Conservation (phyloP, 2,888 invertebrate species). For the Labia minor region DNA sequence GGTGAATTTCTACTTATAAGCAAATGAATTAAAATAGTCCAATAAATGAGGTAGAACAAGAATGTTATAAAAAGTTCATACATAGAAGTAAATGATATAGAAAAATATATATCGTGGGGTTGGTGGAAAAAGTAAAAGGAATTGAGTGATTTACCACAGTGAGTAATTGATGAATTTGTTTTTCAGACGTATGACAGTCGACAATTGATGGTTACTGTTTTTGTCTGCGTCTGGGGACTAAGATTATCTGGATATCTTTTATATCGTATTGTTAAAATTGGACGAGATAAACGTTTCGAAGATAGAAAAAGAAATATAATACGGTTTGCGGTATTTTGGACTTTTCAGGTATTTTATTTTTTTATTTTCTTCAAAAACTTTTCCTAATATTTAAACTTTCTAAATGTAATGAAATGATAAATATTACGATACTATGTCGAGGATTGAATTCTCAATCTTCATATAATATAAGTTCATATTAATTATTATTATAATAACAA, state of each 20-base stretch:
- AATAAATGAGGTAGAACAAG: no score
- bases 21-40: no score
- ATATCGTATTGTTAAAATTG: conserved; percentile 83
- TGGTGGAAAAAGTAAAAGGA: no score
- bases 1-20: no score
- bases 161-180: no score
- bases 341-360: conserved; percentile 59
- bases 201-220: conserved; percentile 81
- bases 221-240: conserved; percentile 78
- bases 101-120: neutral
- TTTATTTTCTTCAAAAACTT: neutral
- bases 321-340: conserved; percentile 86
- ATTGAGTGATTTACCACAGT: no score
- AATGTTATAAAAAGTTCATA: neutral
- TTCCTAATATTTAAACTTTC: neutral
- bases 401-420: neutral
- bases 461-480: no score
- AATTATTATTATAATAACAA: no score
- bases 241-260: conserved; percentile 77
- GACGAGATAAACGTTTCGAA: conserved; percentile 82
- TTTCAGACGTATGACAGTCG: conserved; percentile 69
- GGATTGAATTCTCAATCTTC: no score
- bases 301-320: conserved; percentile 77
- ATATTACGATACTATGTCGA: neutral
- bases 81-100: neutral